Evolutionary conservation across 2,888 invertebrate genomes (phyloP).

Genomic region (Thereva nobilitata): DNA sequence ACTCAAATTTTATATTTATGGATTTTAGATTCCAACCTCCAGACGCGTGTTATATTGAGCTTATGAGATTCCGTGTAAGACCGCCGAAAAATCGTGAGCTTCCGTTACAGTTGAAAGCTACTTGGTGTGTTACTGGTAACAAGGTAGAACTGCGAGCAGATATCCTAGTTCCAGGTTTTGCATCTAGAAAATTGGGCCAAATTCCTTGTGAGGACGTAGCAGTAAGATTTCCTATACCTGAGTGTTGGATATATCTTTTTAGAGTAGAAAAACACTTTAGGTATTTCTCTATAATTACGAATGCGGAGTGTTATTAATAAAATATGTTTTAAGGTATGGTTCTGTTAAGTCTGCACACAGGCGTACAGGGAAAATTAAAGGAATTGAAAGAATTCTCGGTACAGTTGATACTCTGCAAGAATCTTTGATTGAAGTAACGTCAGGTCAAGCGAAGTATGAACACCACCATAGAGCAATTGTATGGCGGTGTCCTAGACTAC

Average conservation of each 20-base stretch:
- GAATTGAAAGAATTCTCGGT: conserved; percentile 88
- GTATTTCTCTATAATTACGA: conserved; percentile 44
- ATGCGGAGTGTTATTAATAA: neutral
- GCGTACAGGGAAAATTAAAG: conserved; percentile 88
- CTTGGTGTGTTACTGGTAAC: conserved; percentile 84
- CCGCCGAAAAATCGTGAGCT: conserved; percentile 96
- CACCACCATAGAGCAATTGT: conserved; percentile 97
- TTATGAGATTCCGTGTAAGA: conserved; percentile 92
- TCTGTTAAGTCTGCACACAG: conserved; percentile 93
- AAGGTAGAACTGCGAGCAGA: conserved; percentile 95
- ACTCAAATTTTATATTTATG: conserved; percentile 14
- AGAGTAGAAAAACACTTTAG: conserved; percentile 95
- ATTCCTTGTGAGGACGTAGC: conserved; percentile 97
- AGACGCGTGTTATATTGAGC: conserved; percentile 96
- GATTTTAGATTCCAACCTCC: conserved; percentile 85
- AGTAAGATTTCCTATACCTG: conserved; percentile 95
- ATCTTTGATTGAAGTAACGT: conserved; percentile 93
- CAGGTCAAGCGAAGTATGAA: conserved; percentile 97
- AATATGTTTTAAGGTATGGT: conserved; percentile 72
- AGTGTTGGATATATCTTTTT: conserved; percentile 99
- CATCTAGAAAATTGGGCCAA: conserved; percentile 92
- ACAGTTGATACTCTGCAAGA: conserved; percentile 89
- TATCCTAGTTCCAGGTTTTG: conserved; percentile 94
- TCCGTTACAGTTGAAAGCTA: conserved; percentile 91
- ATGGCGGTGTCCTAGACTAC: conserved; percentile 96